Conservation (phyloP, 2,113 vertebrate genomes). For the Azemiops feae region DNA sequence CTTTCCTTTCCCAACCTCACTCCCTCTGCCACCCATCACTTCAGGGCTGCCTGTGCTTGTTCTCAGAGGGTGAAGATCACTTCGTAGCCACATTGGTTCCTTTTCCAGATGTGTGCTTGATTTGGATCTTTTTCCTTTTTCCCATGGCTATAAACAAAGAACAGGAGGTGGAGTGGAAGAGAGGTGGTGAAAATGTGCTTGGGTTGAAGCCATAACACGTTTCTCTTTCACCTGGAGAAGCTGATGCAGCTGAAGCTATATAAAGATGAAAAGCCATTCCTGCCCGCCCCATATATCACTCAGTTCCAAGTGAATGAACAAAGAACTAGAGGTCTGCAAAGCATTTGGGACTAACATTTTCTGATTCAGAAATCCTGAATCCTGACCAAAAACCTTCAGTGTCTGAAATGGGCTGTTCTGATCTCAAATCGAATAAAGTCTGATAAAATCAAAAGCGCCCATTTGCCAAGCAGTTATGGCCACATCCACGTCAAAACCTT, state of each 20-base stretch:
- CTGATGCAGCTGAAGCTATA: background rate
- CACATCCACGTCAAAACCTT: background rate
- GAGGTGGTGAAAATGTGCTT: background rate
- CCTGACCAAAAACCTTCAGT: background rate
- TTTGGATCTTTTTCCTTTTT: background rate
- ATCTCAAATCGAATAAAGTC: background rate
- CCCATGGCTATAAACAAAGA: background rate
- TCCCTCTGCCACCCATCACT: background rate
- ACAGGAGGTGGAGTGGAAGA: background rate
- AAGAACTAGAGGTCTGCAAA: background rate
- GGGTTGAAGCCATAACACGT: background rate
- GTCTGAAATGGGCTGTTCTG: background rate
- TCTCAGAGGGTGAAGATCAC: background rate
- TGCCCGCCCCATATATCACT: background rate
- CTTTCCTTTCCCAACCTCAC: background rate
- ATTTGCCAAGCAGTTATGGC: background rate
- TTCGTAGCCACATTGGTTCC: background rate
- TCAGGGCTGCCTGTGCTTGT: background rate
- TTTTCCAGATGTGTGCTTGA: background rate
- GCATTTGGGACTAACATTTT: background rate
- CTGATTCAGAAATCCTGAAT: background rate
- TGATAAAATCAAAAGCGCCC: background rate
- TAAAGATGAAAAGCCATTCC: background rate
- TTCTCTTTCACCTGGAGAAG: background rate
- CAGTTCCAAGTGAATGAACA: background rate